phyloP scores from a whole-genome alignment of 1,140 invertebrate species.

The Brachionus asplanchnoidis region DNA sequence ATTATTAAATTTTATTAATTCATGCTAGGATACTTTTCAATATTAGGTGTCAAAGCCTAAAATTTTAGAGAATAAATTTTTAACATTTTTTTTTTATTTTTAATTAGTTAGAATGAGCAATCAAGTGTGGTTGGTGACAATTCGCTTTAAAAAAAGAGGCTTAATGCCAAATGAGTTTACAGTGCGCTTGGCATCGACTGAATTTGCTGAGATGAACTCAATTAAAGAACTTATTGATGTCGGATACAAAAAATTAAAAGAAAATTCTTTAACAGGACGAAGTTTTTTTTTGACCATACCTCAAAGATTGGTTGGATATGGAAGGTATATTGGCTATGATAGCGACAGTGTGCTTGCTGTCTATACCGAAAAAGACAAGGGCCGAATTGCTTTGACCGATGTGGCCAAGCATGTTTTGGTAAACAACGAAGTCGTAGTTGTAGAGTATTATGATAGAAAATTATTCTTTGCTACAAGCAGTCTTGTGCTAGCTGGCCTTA shows the following conservation, averaged over 20 bases:
- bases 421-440: conserved; percentile 38
- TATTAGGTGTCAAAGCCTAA: conserved; percentile 1
- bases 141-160: conserved; percentile 28
- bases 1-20: conserved; percentile 14
- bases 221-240: conserved; percentile 18
- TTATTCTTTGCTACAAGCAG: conserved; percentile 4
- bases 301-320: conserved; percentile 28
- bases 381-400: conserved; percentile 29
- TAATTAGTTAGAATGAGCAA: background rate
- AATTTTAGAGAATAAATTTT: background rate
- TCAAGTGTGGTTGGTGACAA: conserved; percentile 27
- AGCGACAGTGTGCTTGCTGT: conserved; percentile 29
- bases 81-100: background rate
- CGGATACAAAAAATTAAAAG: conserved; percentile 18
- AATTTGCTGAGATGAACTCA: background rate
- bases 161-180: conserved; percentile 38
- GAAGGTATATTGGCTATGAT: conserved; percentile 30
- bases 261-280: conserved; percentile 15
- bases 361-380: conserved; percentile 40
- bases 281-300: conserved; percentile 38
- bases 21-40: background rate
- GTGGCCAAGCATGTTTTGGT: conserved; percentile 31
- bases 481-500: background rate
- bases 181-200: conserved; percentile 23
- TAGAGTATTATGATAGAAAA: conserved; percentile 41